Conservation (phyloP, 2,797 vertebrate species). For the Anas bernieri region DNA sequence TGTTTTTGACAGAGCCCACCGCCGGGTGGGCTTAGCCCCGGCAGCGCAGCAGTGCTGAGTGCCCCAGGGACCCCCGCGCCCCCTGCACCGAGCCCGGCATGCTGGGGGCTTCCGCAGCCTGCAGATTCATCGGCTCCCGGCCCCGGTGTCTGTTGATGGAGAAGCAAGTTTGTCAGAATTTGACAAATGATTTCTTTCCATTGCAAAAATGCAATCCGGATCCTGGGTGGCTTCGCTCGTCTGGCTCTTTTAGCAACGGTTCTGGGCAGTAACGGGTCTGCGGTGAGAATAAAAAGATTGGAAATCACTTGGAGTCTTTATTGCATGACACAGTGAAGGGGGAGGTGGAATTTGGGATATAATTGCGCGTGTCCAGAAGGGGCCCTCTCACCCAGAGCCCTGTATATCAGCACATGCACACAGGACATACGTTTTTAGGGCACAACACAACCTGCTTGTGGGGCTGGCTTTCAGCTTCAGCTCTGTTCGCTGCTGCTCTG, state of each 20-base stretch:
- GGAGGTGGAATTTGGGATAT: background rate
- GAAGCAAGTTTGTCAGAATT: background rate
- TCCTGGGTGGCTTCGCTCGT: fast-evolving
- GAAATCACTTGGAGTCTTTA: background rate
- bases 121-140: background rate
- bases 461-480: background rate
- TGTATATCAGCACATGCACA: fast-evolving
- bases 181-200: background rate
- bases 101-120: no score
- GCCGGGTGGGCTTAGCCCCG: constrained; percentile 20
- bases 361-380: background rate
- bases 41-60: no score
- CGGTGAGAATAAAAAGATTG: background rate
- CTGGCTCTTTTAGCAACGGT: background rate
- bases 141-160: background rate
- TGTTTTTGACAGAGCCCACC: constrained; percentile 6
- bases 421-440: background rate
- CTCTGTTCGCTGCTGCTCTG: background rate
- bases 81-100: no score
- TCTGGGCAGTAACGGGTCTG: background rate
- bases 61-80: no score
- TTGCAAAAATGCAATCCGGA: background rate
- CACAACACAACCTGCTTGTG: background rate
- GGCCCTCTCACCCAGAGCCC: no score
- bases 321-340: background rate